phyloP scores from a whole-genome alignment of 2,888 invertebrate genomes.

The Drosophila falleni region DNA sequence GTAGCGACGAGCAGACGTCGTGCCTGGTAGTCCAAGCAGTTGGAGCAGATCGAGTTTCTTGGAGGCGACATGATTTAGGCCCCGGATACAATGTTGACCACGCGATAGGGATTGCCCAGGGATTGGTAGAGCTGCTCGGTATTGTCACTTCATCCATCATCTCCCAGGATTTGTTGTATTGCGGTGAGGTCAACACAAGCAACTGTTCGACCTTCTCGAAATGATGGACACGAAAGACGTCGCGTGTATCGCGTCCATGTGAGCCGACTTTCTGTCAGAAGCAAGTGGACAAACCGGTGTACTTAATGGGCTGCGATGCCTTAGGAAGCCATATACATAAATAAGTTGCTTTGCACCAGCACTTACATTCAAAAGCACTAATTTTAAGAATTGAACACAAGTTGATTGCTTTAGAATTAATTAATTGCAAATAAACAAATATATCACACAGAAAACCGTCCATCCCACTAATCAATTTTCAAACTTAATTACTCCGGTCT shows the following conservation, averaged over 20 bases:
- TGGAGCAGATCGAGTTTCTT: constrained; percentile 99
- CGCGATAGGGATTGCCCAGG: constrained; percentile 95
- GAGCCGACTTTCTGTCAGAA: constrained; percentile 99
- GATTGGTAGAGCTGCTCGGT: constrained; percentile 96
- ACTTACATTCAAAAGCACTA: too few species aligned
- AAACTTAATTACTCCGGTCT: too few species aligned
- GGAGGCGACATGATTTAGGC: constrained; percentile 99
- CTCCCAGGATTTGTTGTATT: constrained; percentile 98
- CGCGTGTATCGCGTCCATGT: constrained; percentile 98
- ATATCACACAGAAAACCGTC: too few species aligned
- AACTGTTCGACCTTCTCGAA: constrained; percentile 99
- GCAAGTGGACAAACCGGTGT: constrained; percentile 98
- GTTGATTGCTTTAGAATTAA: too few species aligned
- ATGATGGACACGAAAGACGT: constrained; percentile 99
- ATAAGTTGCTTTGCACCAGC: too few species aligned
- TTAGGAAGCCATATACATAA: too few species aligned
- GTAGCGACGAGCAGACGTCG: constrained; percentile 94
- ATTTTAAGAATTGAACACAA: too few species aligned
- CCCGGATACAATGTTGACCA: constrained; percentile 99
- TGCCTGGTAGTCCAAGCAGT: constrained; percentile 98
- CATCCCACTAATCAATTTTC: too few species aligned
- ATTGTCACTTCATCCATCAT: constrained; percentile 99
- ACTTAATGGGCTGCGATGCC: constrained; percentile 93
- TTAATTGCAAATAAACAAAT: too few species aligned
- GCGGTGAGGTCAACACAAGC: constrained; percentile 98